Conservation (phyloP, 2,113 vertebrate species). For the Campylomormyrus numenius region DNA sequence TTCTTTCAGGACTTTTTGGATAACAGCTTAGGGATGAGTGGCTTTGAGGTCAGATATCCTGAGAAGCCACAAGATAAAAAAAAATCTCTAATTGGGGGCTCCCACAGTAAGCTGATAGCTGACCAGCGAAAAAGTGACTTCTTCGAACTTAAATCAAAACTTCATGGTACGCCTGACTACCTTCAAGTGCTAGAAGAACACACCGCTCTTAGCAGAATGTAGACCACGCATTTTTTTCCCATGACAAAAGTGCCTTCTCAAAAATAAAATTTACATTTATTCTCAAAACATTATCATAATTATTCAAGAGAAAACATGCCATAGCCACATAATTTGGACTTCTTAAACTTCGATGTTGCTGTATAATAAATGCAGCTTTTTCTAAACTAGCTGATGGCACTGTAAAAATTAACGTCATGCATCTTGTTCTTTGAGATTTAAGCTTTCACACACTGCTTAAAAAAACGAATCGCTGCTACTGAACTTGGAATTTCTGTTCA, state of each 20-base stretch:
- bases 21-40: conserved; percentile 91
- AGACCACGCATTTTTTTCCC: conserved; percentile 59
- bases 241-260: conserved; percentile 94
- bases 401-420: conserved; percentile 35
- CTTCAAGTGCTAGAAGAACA: conserved; percentile 98
- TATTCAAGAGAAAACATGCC: conserved; percentile 56
- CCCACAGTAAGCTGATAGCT: conserved; percentile 94
- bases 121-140: conserved; percentile 96
- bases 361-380: conserved; percentile 41
- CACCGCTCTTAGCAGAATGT: conserved; percentile 90
- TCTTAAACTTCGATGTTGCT: conserved; percentile 45
- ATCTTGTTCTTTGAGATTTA: conserved; percentile 37
- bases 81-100: conserved; percentile 92
- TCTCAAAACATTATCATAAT: conserved; percentile 58
- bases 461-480: conserved; percentile 59
- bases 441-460: conserved; percentile 34
- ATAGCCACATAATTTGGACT: conserved; percentile 44
- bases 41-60: conserved; percentile 93
- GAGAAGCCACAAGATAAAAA: conserved; percentile 94
- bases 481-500: conserved; percentile 41
- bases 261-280: conserved; percentile 59
- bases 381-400: conserved; percentile 46
- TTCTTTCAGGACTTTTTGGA: conserved; percentile 95
- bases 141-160: conserved; percentile 95
- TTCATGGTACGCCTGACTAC: conserved; percentile 96